Evolutionary conservation across 2,113 vertebrate genomes (phyloP), one percentile per base, ranked within the genome.

Genomic region (Paraplagusia blochii): DNA sequence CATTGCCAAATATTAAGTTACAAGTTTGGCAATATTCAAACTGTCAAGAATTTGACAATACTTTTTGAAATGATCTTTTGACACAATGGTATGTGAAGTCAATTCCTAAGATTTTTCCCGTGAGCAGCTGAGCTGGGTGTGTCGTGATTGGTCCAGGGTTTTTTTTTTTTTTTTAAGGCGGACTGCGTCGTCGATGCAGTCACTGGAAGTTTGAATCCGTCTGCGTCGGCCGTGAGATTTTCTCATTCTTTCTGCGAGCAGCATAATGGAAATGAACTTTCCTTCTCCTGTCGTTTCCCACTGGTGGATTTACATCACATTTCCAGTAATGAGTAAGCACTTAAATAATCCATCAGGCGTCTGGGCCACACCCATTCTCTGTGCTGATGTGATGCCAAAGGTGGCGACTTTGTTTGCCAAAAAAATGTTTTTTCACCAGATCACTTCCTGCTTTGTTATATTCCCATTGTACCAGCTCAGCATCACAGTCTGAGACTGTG

Each of bases 341-440:
- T 81, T 69, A 52, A 53, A 55, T 78, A 78, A 84, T 82, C 53
- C 42, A 72, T 72, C 49, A 52, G 51, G 53, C 49, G 9, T 67
- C n/a, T 63, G 67, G 55, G 58, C 77, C 55, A 19, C 82, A 83
- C 76, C 80, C 80, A 51, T 50, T 61, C 66, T 78, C 68, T 68
- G 36, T 59, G 15, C 51, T 82, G 60, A 61, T 66, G 51, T 45
- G 44, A 72, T 80, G 80, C 83, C 74, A 73, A 65, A 68, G 52
- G 68, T 61, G 68, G 72, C 77, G 76, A 48, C 63, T 75, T 65
- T 53, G 44, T 45, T 73, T 77, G 51, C 75, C 66, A 67, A 46
- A 53, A 62, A 61, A 50, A 66, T 69, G 63, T 77, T 72, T 80
- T n/a, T 47, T 63, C 53, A 16, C 55, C 14, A 44, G 17, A 19